phyloP scores from a whole-genome alignment of 2,888 invertebrate species.

The Exocentrus adspersus region DNA sequence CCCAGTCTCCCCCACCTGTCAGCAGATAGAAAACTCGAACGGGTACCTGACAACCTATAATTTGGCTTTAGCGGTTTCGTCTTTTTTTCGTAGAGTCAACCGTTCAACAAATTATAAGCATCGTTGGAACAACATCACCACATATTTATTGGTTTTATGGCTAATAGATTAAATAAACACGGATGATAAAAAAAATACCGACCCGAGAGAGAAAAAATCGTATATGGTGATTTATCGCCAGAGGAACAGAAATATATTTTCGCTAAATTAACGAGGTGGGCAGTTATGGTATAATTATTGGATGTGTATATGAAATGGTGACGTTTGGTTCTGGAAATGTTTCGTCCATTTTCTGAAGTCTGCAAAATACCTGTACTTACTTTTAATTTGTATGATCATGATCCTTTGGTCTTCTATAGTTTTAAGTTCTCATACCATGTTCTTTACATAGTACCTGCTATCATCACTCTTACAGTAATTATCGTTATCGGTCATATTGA shows the following conservation, averaged over 20 bases:
- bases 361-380: no score
- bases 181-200: conserved; percentile 20
- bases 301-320: no score
- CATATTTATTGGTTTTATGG: conserved; percentile 30
- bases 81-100: conserved; percentile 20
- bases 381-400: no score
- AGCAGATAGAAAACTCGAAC: conserved; percentile 23
- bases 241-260: neutral
- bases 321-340: no score
- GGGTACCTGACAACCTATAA: conserved; percentile 20
- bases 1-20: conserved; percentile 11
- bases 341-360: no score
- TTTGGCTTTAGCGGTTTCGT: conserved; percentile 23
- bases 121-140: conserved; percentile 26
- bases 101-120: conserved; percentile 27
- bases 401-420: no score
- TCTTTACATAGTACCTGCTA: no score
- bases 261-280: neutral
- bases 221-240: conserved; percentile 9
- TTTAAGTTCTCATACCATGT: no score
- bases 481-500: no score
- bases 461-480: no score
- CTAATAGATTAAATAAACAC: conserved; percentile 24
- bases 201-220: neutral
- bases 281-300: neutral